A percentile compares a stretch with the other conserved stretches of the same genome.
Evolutionary conservation across 2,113 vertebrate genomes (phyloP).

Genomic region (Serilophus lunatus): DNA sequence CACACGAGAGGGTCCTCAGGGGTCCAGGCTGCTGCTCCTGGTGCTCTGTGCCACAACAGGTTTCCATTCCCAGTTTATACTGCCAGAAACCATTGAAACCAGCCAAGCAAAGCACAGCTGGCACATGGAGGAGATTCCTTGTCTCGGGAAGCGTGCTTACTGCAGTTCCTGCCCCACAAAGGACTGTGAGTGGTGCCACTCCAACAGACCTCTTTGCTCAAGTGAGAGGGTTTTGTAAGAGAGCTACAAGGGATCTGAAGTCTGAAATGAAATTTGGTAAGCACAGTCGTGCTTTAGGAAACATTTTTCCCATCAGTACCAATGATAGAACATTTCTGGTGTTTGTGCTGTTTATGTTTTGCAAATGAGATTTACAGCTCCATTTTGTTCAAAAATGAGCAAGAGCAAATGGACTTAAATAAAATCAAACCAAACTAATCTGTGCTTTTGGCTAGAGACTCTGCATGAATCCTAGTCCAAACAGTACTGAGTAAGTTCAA

Average conservation of each 20-base stretch:
- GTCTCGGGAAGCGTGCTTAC: neutral
- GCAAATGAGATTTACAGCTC: conserved; percentile 24
- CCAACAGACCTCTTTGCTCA: neutral
- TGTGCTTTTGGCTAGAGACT: conserved; percentile 21
- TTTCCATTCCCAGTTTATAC: neutral
- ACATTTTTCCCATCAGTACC: neutral
- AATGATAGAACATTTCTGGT: neutral
- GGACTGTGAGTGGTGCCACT: neutral
- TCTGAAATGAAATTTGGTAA: neutral
- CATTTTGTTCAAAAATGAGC: conserved; percentile 13
- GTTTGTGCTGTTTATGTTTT: neutral
- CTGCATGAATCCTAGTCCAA: neutral
- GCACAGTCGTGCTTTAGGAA: neutral
- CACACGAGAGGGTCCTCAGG: neutral
- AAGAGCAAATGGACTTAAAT: conserved; percentile 36
- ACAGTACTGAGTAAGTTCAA: neutral
- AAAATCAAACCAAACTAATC: conserved; percentile 44
- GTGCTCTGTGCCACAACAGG: fast-evolving
- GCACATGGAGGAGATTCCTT: fast-evolving
- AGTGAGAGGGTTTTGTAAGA: neutral
- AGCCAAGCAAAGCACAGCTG: neutral
- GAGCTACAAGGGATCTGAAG: neutral
- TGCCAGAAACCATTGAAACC: fast-evolving
- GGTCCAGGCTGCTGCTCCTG: neutral
- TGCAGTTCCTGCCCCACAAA: neutral